These are phyloP conservation scores for Neosilurus mollespiculum DNA, from an alignment of 2,797 vertebrate genomes.

Conservation along the genomic window DNA sequence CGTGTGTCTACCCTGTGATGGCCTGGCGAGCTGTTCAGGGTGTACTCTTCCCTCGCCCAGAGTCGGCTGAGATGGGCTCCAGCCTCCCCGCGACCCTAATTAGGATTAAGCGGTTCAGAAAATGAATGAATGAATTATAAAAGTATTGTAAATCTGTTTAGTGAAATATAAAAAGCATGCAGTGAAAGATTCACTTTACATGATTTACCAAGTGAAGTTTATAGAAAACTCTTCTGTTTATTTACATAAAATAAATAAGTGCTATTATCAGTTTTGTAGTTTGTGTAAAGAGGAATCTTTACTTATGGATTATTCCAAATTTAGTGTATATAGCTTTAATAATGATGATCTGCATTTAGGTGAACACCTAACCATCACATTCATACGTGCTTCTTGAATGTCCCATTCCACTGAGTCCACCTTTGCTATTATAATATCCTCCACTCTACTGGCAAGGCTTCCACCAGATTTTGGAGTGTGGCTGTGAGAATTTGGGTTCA, in stretches of 20 bases:
- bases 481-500: background rate
- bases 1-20: too few species aligned
- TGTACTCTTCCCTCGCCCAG: too few species aligned
- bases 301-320: background rate
- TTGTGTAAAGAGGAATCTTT: background rate
- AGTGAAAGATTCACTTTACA: background rate
- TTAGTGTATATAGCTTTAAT: background rate
- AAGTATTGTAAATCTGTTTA: background rate
- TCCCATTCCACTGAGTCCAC: background rate
- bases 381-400: background rate
- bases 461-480: too few species aligned
- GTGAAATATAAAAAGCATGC: background rate
- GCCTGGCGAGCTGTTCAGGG: too few species aligned
- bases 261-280: background rate
- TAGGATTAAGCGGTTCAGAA: too few species aligned
- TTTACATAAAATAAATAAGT: background rate
- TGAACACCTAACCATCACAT: background rate
- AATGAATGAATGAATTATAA: background rate
- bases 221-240: background rate
- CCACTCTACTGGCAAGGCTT: background rate
- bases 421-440: background rate
- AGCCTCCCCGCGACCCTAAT: too few species aligned
- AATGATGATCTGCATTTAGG: background rate
- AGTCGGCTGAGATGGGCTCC: too few species aligned
- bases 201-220: background rate